Conservation (phyloP, 92 coral and sea anemone genomes). For the Blastomussa wellsi region DNA sequence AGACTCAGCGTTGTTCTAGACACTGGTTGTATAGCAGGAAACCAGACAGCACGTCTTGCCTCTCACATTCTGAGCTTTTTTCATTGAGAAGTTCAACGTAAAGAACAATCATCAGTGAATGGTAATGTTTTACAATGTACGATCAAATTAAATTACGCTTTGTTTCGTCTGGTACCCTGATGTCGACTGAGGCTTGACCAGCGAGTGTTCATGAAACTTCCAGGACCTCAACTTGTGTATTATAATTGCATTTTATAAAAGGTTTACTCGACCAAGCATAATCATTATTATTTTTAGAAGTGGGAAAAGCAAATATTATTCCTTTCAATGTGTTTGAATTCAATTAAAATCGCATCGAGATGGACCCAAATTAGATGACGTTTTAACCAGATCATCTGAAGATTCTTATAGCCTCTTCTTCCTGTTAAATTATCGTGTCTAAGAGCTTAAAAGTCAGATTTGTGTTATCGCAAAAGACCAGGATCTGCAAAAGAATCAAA, state of each 20-base stretch:
- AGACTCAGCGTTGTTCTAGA: not conserved
- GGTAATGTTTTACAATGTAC: not conserved
- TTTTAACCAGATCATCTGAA: conserved; percentile 44
- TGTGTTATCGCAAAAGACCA: conserved; percentile 19
- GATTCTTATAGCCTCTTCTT: conserved; percentile 21
- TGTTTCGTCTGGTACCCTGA: not conserved
- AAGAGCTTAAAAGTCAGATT: conserved; percentile 5
- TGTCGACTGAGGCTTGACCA: not conserved
- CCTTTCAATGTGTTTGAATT: conserved; percentile 27
- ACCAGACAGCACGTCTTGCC: not conserved
- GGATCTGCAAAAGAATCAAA: conserved; percentile 2
- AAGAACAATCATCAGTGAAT: not conserved
- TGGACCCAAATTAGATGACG: conserved; percentile 30
- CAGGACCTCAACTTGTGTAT: conserved; percentile 2
- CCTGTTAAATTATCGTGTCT: conserved; percentile 30
- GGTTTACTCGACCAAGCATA: conserved; percentile 22
- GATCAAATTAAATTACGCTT: not conserved
- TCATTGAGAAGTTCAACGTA: not conserved
- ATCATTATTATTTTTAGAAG: conserved; percentile 18
- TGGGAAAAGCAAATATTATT: conserved; percentile 26
- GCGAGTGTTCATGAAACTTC: not conserved
- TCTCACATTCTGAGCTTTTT: not conserved
- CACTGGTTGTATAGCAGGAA: not conserved
- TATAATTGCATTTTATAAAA: conserved; percentile 16
- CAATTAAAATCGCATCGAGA: conserved; percentile 42